Evolutionary conservation across 2,113 vertebrate genomes (phyloP), one percentile per base, ranked within the genome.

Genomic region (Corvus cornix): DNA sequence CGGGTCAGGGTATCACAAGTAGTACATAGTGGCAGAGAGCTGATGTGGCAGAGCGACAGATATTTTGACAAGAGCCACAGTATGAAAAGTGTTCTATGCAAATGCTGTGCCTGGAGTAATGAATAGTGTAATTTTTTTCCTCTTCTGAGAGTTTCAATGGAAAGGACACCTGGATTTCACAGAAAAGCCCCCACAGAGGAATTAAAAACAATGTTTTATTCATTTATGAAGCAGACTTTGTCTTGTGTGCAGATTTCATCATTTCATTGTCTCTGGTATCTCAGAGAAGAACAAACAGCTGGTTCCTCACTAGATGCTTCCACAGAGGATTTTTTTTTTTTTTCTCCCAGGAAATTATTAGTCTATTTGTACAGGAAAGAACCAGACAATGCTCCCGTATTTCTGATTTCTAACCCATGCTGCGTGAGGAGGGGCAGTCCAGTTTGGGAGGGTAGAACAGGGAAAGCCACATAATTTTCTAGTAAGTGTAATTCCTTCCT

Each of bases 121-220:
- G 88, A 95, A 76, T 49, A 94, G 74, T 72, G 70, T 90, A 85
- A 84, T 95, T 96, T 96, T 96, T 93, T 87, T 63, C 49, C 83
- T 87, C 91, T 95, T 96, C 86, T 88, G 90, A 96, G 94, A 94
- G 37, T 94, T 92, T 91, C 68, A 83, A n/a, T 89, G 59, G 77
- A 93, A 92, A 91, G 77, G 81, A 95, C 91, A 96, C 94, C 93
- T 97, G 92, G 83, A 96, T 96, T 95, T 91, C 92, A 93, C 53
- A 94, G 63, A 93, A 86, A 80, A 94, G 43, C 16, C 33, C 49
- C 37, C 91, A 90, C 69, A 89, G 89, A 96, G 94, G 91, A 97
- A 96, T 96, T 87, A 28, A 68, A 83, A 78, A 10, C 89, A 59
- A 95, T 93, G 70, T 94, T 94, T 95, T 96, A 93, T 97, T 96